Evolutionary conservation across 2,888 invertebrate species (phyloP), one percentile per base, ranked within the genome.

Genomic region (Dryococelus australis): DNA sequence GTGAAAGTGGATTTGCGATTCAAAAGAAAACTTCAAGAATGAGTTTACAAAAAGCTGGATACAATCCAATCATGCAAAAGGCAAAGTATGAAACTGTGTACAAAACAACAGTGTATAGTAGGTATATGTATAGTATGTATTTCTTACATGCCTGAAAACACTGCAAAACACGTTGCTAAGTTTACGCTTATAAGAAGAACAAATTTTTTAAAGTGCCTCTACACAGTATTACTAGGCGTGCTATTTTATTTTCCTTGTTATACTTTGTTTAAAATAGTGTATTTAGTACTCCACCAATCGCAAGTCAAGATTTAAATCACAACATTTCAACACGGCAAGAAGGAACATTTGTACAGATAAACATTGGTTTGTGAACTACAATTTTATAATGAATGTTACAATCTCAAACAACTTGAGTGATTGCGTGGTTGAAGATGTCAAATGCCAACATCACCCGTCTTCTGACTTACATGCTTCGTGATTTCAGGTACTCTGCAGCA

Each of bases 401-500:
- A 65, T 65, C 24, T 65, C 65, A 65, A 65, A n/a, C 10, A n/a
- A 65, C n/a, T n/a, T 65, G 65, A 65, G 16, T 47, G 47, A 16
- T 65, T 65, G 65, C 65, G 24, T 24, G n/a, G 65, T 65, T 65
- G 65, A 65, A 16, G 65, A n/a, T 65, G 65, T 65, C 65, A 65
- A 65, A 65, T 65, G 65, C 20, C 65, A 65, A 65, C 24, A n/a
- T 65, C 65, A 16, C 65, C 65, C 24, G 12, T 65, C 65, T 65
- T 65, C 65, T 65, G 65, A 65, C 65, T 20, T 65, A 65, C 20
- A 8, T 9, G 65, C 24, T 16, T 65, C 12, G 65, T 65, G 65
- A 65, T 65, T 65, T 65, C 65, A 65, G 65, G 65, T 65, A n/a
- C 20, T 65, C 65, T 65, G 65, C 65, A 65, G 65, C 65, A 65